A percentile compares a stretch with the other conserved stretches of the same genome.
Conservation (phyloP, 2,113 vertebrate genomes). For the Daboia siamensis region DNA sequence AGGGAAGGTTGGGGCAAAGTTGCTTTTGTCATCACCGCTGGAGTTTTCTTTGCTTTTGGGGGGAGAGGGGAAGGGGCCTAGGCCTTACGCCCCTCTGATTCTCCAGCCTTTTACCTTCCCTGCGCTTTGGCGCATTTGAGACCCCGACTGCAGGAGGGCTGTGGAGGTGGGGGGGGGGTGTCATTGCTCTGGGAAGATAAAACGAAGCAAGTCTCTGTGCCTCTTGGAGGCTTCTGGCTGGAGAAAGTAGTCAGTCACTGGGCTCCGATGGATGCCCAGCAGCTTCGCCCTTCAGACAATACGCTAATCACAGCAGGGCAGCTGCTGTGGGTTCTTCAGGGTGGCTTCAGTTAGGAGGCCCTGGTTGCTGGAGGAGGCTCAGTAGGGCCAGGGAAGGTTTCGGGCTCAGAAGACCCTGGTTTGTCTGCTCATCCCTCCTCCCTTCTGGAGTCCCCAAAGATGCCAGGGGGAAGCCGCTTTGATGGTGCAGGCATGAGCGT, state of each 20-base stretch:
- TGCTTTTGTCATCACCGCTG: neutral
- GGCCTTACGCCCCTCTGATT: neutral
- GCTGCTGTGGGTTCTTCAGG: neutral
- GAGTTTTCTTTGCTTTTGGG: neutral
- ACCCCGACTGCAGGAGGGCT: too few species aligned
- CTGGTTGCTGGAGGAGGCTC: neutral
- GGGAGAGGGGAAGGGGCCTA: neutral
- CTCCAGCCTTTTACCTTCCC: neutral
- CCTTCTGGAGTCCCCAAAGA: neutral
- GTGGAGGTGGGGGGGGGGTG: neutral
- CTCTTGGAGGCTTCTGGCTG: neutral
- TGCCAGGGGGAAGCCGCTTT: neutral
- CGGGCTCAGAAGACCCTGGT: neutral
- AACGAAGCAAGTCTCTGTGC: too few species aligned
- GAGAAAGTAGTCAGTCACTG: neutral
- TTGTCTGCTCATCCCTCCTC: neutral
- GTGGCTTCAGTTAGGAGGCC: neutral
- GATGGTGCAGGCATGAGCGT: too few species aligned
- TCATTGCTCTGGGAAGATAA: neutral
- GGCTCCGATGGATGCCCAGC: too few species aligned
- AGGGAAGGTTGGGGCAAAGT: neutral
- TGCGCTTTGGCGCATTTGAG: neutral
- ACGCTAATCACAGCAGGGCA: too few species aligned
- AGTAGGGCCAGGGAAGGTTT: neutral
- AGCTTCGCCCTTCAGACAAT: neutral